phyloP scores from a whole-genome alignment of 2,888 invertebrate species.

The Idaea aversata region DNA sequence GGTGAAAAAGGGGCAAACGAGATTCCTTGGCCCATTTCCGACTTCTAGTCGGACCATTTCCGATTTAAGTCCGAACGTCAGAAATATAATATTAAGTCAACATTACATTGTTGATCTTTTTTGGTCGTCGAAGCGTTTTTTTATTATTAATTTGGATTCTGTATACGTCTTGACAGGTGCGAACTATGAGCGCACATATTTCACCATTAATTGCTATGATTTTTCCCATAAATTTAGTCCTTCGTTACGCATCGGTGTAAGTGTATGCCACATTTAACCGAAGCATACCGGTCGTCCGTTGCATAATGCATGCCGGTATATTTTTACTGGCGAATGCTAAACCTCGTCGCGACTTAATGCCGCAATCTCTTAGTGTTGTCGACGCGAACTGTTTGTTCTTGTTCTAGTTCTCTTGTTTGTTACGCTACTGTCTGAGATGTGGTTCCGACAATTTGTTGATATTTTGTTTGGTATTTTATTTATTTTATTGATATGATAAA shows the following conservation, averaged over 20 bases:
- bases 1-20: too few species aligned
- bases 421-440: background rate
- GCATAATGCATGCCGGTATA: conserved; percentile 50
- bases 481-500: background rate
- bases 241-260: conserved; percentile 15
- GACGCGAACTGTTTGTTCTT: background rate
- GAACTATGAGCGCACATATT: too few species aligned
- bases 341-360: background rate
- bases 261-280: conserved; percentile 12
- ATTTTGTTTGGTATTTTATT: background rate
- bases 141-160: too few species aligned
- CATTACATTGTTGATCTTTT: too few species aligned
- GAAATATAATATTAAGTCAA: too few species aligned
- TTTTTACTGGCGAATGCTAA: conserved; percentile 35
- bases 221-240: too few species aligned
- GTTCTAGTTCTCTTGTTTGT: background rate
- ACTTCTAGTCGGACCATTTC: too few species aligned
- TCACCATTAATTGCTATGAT: too few species aligned
- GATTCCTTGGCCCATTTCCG: too few species aligned
- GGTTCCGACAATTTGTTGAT: background rate
- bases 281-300: conserved; percentile 17
- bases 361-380: background rate
- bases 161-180: too few species aligned
- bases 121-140: too few species aligned
- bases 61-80: too few species aligned